Evolutionary conservation across 2,888 invertebrate species (phyloP).

Genomic region (Mesochorus sp.): DNA sequence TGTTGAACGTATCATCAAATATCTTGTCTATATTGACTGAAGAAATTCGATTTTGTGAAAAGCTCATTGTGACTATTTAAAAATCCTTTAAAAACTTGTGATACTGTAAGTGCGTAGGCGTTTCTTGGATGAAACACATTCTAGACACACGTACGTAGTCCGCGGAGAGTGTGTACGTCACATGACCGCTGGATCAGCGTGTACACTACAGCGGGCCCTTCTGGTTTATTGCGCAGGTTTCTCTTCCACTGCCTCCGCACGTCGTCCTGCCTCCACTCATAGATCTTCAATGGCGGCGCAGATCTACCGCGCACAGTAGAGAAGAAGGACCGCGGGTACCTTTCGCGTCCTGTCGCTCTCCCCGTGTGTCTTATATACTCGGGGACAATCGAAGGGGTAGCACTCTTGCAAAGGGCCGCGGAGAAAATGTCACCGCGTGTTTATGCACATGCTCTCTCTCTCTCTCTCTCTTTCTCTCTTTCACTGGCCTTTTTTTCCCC

Average conservation of each 20-base stretch:
- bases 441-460: slow-evolving; percentile 62
- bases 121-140: not conserved
- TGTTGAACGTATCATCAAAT: no score
- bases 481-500: slow-evolving; percentile 37
- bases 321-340: slow-evolving; percentile 37
- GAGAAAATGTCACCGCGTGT: slow-evolving; percentile 73
- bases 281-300: slow-evolving; percentile 19
- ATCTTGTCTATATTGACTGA: no score
- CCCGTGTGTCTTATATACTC: slow-evolving; percentile 40
- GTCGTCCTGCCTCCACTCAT: not conserved
- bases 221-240: slow-evolving; percentile 11
- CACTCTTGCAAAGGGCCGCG: slow-evolving; percentile 66
- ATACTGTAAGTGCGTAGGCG: no score
- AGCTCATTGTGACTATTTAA: no score
- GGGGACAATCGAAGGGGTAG: slow-evolving; percentile 62
- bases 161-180: slow-evolving; percentile 23
- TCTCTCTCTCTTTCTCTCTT: slow-evolving; percentile 4
- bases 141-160: slow-evolving; percentile 9
- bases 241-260: not conserved
- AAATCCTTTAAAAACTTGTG: no score
- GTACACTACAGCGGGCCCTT: slow-evolving; percentile 33
- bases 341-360: slow-evolving; percentile 48
- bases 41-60: no score
- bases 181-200: slow-evolving; percentile 37
- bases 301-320: slow-evolving; percentile 42